Base-by-base conservation (phyloP, 2,113 vertebrate species). In the Bostrychus sinensis region DNA sequence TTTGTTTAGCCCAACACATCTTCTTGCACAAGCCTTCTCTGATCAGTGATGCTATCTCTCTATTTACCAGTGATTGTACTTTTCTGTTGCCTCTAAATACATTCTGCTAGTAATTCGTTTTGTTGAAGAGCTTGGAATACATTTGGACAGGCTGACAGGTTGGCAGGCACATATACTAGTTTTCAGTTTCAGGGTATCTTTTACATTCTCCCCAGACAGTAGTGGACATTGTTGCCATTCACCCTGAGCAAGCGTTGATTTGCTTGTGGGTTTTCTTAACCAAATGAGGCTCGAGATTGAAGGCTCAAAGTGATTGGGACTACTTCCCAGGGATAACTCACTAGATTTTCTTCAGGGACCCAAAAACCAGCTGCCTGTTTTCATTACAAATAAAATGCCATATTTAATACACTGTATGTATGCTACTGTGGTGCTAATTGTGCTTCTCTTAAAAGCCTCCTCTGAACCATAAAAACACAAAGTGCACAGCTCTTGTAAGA, bases 371-470 rank as follows among this genome's bases (percentile, higher is more conserved):
- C 75, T 62, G 66, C 73, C 75, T 89, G 64, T 90, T 88, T 87
- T 82, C 76, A 87, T 87, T 77, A 78, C 66, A 65, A 60, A 62
- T 72, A 77, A 75, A 75, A 81, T 75, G 67, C 48, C 71, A 48
- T 43, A 34, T 60, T 83, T 55, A 60, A 41, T 45, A 28, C 25
- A 13, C 23, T 28, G 28, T 51, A 17, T 38, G 64, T 62, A 53
- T 42, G 75, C 53, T 48, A 71, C 69, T 75, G 66, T 10, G 1
- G 42, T 25, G 51, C 65, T 85, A 84, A 89, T 85, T 85, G 82
- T 62, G 72, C 70, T 77, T 70, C 73, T 81, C 72, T 81, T 86
- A 83, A 91, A 80, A 88, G 83, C 85, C 61, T 66, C 69, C 65
- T 56, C 56, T 58, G 45, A 66, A 62, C 57, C 60, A 42, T 22